Evolutionary conservation across 1,140 invertebrate species (phyloP).

Genomic region (Frieseomelitta varia): DNA sequence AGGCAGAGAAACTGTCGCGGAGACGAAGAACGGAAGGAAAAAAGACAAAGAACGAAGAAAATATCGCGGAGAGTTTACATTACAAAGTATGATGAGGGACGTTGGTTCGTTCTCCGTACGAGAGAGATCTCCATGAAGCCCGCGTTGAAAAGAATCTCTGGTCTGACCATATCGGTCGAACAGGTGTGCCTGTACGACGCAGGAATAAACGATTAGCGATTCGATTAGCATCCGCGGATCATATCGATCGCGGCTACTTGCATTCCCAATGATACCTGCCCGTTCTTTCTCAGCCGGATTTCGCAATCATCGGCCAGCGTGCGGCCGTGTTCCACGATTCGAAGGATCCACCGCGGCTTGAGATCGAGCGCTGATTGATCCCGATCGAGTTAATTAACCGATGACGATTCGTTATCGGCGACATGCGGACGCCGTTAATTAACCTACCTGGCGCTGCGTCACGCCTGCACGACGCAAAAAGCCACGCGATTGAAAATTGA

Average conservation of each 20-base stretch:
- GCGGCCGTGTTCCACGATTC: background rate
- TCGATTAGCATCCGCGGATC: conserved; percentile 68
- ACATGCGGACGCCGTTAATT: conserved; percentile 5
- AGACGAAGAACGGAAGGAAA: too few species aligned
- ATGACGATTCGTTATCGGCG: conserved; percentile 28
- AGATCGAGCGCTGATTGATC: background rate
- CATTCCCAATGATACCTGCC: conserved; percentile 39
- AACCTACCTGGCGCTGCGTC: background rate
- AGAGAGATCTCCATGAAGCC: too few species aligned
- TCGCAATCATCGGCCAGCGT: conserved; percentile 30
- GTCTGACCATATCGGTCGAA: conserved; percentile 69
- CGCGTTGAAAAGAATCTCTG: background rate
- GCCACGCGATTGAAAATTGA: background rate
- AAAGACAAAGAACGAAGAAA: too few species aligned
- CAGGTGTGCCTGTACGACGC: conserved; percentile 72
- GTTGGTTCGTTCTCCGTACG: too few species aligned
- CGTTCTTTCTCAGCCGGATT: conserved; percentile 34
- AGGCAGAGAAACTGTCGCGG: too few species aligned
- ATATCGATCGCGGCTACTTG: conserved; percentile 65
- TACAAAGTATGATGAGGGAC: too few species aligned
- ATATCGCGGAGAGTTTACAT: too few species aligned
- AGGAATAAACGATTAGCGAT: conserved; percentile 66
- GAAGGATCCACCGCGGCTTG: background rate
- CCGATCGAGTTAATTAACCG: conserved; percentile 28
- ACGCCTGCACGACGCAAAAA: background rate